Evolutionary conservation across 2,113 vertebrate species (phyloP), one percentile per base, ranked within the genome.

Genomic region (Emydura subglobosa): DNA sequence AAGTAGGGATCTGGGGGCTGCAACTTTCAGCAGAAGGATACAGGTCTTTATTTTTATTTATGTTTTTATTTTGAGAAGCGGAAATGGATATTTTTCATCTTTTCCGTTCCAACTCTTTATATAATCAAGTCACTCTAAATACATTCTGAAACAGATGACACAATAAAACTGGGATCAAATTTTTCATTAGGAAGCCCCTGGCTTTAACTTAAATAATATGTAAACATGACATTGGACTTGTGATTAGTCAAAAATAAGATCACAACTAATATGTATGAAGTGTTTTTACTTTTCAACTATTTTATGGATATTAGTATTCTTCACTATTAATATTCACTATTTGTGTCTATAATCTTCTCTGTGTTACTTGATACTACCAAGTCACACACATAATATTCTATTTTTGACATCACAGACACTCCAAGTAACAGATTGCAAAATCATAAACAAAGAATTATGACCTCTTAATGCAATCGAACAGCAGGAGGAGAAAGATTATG

Each of bases 361-460:
- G 59, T 91, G n/a, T 47, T 80, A 21, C n/a, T 76, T 87, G 55
- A 47, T 87, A 93, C 44, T 84, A 47, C 80, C 72, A 96, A 93
- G 6, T 76, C 50, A 14, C 83, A 5, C 6, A 74, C 19, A 61
- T 65, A 94, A 61, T 95, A 29, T 55, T 89, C 88, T 91, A 27
- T 50, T 87, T 96, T 92, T 90, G 39, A 92, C 21, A 79, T 55
- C 88, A 22, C 21, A 94, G 21, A 27, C 51, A 86, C 47, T 94
- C 74, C 42, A 90, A 50, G 65, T 44, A 86, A 92, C 54, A 95
- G 79, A 83, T 31, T 90, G n/a, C n/a, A 53, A 95, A 44, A 65
- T 94, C 34, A 91, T 94, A 94, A 97, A 95, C 31, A 89, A 95
- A 90, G 61, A 96, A 94, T 92, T 95, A 94, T 94, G 68, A 93